Evolutionary conservation across 2,888 invertebrate species (phyloP).

Genomic region (Aradus depressus): DNA sequence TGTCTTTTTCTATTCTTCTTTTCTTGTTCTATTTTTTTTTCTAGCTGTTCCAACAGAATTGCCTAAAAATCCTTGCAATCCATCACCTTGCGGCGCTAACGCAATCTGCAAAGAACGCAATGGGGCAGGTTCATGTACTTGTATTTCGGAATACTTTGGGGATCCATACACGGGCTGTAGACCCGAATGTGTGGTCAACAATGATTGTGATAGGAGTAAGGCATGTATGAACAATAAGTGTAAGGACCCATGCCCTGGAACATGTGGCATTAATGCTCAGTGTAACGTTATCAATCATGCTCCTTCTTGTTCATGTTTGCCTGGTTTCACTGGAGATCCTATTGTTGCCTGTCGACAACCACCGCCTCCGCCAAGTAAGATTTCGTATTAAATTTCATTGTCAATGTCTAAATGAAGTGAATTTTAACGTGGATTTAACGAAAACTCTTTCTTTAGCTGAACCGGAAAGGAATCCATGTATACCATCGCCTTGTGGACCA

Average conservation of each 20-base stretch:
- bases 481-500: slow-evolving; percentile 65
- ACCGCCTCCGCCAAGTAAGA: slow-evolving; percentile 37
- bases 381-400: not conserved
- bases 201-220: slow-evolving; percentile 64
- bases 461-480: slow-evolving; percentile 50
- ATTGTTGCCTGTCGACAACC: slow-evolving; percentile 57
- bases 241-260: slow-evolving; percentile 67
- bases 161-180: slow-evolving; percentile 77
- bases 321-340: slow-evolving; percentile 69
- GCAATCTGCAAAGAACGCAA: slow-evolving; percentile 72
- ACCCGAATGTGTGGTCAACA: slow-evolving; percentile 79
- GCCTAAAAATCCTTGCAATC: slow-evolving; percentile 57
- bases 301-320: slow-evolving; percentile 61
- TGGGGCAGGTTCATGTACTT: slow-evolving; percentile 70
- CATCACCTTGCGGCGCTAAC: slow-evolving; percentile 77
- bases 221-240: slow-evolving; percentile 77
- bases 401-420: not conserved
- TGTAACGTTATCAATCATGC: slow-evolving; percentile 74
- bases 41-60: slow-evolving; percentile 45
- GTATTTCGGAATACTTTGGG: slow-evolving; percentile 70
- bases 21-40: slow-evolving; percentile 29
- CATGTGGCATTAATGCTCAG: slow-evolving; percentile 72
- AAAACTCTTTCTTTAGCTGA: slow-evolving; percentile 29
- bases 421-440: not conserved
- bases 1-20: slow-evolving; percentile 7